These are phyloP conservation scores for Omphaloscelis lunosa DNA, from an alignment of 2,888 invertebrate genomes.

Conservation along the genomic window DNA sequence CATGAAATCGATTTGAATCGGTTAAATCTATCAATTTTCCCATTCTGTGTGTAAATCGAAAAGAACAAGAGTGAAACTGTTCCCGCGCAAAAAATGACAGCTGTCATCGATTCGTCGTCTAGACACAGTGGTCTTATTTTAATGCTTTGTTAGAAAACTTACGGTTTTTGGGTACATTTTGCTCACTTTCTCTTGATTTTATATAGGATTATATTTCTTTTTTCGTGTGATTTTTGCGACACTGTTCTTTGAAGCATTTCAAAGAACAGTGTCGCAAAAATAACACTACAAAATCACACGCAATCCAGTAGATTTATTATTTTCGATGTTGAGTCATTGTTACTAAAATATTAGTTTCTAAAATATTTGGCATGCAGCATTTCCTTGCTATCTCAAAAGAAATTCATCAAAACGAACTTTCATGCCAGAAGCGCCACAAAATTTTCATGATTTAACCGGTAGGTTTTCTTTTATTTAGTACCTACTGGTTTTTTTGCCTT, in stretches of 20 bases:
- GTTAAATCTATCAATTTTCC: slow-evolving; percentile 29
- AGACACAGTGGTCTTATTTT: slow-evolving; percentile 38
- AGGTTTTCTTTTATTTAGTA: not conserved
- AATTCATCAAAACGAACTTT: not conserved
- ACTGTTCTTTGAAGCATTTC: not conserved
- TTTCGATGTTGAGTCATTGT: not conserved
- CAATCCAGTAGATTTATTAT: not conserved
- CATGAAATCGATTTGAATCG: slow-evolving; percentile 33
- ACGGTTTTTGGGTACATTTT: slow-evolving; percentile 17
- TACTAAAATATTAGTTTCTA: not conserved
- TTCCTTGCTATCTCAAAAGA: not conserved
- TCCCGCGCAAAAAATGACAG: slow-evolving; percentile 45
- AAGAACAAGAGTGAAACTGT: slow-evolving; percentile 50
- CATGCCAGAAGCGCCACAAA: no score
- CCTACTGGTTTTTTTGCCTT: rapidly evolving
- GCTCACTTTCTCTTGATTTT: slow-evolving; percentile 34
- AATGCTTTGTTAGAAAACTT: slow-evolving; percentile 16
- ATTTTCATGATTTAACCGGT: not conserved
- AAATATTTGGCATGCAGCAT: not conserved
- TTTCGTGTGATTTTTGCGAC: not conserved
- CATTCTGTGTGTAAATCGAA: slow-evolving; percentile 28
- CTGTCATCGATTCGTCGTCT: slow-evolving; percentile 4
- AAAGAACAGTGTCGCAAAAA: no score
- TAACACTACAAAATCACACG: no score
- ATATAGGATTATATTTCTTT: not conserved